Evolutionary conservation across 2,888 invertebrate genomes (phyloP).

Genomic region (Leptinotarsa juncta): DNA sequence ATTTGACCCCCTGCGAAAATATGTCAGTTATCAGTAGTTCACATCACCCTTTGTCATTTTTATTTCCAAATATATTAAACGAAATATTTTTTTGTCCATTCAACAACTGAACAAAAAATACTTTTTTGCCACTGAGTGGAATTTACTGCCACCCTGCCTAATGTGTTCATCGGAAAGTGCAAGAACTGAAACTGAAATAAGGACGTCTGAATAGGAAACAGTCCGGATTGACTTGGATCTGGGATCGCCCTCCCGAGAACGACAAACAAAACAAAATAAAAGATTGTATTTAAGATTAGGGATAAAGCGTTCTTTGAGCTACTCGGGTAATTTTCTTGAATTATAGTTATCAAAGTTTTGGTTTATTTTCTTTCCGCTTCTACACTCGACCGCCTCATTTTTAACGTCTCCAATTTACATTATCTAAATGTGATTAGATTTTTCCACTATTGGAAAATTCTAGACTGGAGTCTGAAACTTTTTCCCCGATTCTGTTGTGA

Average conservation of each 20-base stretch:
- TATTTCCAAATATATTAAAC: no score
- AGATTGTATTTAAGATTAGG: slow-evolving; percentile 61
- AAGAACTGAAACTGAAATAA: slow-evolving; percentile 44
- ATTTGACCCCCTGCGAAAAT: no score
- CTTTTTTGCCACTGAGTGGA: not conserved
- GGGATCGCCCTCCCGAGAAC: slow-evolving; percentile 43
- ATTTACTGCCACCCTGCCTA: slow-evolving; percentile 23
- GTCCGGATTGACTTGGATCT: slow-evolving; percentile 52
- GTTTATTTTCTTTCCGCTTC: slow-evolving; percentile 37
- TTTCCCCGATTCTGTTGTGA: not conserved
- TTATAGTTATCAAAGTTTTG: slow-evolving; percentile 57
- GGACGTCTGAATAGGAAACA: slow-evolving; percentile 48
- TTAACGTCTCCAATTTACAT: slow-evolving; percentile 39
- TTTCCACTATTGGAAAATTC: not conserved
- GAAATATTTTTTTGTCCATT: no score
- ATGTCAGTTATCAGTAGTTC: no score
- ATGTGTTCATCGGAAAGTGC: slow-evolving; percentile 40
- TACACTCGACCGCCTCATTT: slow-evolving; percentile 26
- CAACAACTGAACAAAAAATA: no score
- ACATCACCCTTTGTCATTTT: no score
- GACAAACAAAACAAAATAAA: slow-evolving; percentile 59
- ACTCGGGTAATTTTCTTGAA: slow-evolving; percentile 59
- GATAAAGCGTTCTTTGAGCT: slow-evolving; percentile 57
- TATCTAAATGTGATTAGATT: slow-evolving; percentile 28
- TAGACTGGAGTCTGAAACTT: not conserved